Percentiles rank a stretch among this genome's conserved stretches.
These are phyloP conservation scores for Geopemphigus sp. DNA, from an alignment of 1,140 invertebrate species.

Conservation along the genomic window DNA sequence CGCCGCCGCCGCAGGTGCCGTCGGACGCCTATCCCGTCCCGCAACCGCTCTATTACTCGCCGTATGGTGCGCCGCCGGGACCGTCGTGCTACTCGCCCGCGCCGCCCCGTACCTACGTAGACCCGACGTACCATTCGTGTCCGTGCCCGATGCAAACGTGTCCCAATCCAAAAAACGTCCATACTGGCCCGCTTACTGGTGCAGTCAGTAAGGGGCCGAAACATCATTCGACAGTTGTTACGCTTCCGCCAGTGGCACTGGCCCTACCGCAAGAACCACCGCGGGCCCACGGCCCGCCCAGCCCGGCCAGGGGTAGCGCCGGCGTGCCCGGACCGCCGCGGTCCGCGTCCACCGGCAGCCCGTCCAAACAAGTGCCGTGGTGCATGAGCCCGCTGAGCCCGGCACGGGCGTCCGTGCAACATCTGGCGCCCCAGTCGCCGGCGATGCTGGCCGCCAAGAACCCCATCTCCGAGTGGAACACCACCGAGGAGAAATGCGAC, in stretches of 20 bases:
- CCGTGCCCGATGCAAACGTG: constrained; percentile 84
- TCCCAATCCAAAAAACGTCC: constrained; percentile 97
- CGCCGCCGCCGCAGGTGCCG: constrained; percentile 53
- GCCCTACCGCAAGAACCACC: constrained; percentile 64
- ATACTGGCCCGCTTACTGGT: constrained; percentile 94
- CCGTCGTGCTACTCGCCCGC: constrained; percentile 55
- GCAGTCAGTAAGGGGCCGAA: constrained; percentile 66
- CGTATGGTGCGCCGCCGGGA: constrained; percentile 57
- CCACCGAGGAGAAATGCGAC: constrained; percentile 44
- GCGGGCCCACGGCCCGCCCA: constrained; percentile 65
- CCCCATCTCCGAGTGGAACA: constrained; percentile 51
- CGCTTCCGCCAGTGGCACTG: constrained; percentile 63
- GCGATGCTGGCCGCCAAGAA: constrained; percentile 53
- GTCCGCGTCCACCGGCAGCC: constrained; percentile 63
- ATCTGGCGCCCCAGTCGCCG: constrained; percentile 53
- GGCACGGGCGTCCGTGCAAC: constrained; percentile 64
- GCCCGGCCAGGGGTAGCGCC: constrained; percentile 65
- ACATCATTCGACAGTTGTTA: constrained; percentile 53
- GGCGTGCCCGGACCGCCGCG: constrained; percentile 59
- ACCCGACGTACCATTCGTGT: constrained; percentile 65
- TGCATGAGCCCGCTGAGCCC: constrained; percentile 67
- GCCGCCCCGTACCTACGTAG: constrained; percentile 56
- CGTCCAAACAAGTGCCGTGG: constrained; percentile 62
- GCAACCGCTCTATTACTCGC: constrained; percentile 66
- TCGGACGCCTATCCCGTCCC: constrained; percentile 56